Evolutionary conservation across 2,113 vertebrate species (phyloP), one percentile per base, ranked within the genome.

Genomic region (Condylura cristata): DNA sequence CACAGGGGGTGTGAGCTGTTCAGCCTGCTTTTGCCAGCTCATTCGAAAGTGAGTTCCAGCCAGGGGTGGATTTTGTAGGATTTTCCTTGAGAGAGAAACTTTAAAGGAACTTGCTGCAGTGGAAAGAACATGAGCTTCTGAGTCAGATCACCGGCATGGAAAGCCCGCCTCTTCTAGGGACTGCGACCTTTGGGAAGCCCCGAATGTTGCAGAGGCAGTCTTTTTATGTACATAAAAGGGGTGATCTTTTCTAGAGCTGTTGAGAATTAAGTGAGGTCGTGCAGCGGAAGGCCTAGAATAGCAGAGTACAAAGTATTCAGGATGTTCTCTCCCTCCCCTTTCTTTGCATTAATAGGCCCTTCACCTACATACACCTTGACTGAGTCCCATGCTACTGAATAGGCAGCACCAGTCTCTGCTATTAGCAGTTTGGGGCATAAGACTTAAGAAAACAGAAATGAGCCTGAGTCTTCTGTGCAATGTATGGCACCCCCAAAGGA

Each of bases 111-210:
- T 46, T 66, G 44, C 32, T 51, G 0, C 63, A 83, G 37, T 91
- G 44, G 84, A 84, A 97, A 84, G 70, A 86, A 80, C 8, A 89
- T 72, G 37, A 96, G 87, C 12, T 84, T 70, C 91, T 95, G 75
- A 89, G 71, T 93, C 68, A 79, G 26, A 70, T 83, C 89, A 53
- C 61, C 28, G 85, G 6, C 46, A 63, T 61, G 32, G 58, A 90
- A 90, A 48, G 83, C 71, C n/a, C 79, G 28, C 37, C 66, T 87
- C 24, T 92, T 95, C 46, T 66, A 76, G 53, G 10, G 91, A 71
- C 37, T 91, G 24, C 90, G 80, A 84, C 56, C 34, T 93, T 93
- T 85, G 34, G 65, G 30, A 92, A 87, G n/a, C 96, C 93, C 68
- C 18, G 74, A 75, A 86, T 80, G 60, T 79, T 94, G 74, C 91